Percentiles rank a stretch among this genome's conserved stretches.
Conservation (phyloP, 2,797 vertebrate genomes). For the Rhodeus uyekii region DNA sequence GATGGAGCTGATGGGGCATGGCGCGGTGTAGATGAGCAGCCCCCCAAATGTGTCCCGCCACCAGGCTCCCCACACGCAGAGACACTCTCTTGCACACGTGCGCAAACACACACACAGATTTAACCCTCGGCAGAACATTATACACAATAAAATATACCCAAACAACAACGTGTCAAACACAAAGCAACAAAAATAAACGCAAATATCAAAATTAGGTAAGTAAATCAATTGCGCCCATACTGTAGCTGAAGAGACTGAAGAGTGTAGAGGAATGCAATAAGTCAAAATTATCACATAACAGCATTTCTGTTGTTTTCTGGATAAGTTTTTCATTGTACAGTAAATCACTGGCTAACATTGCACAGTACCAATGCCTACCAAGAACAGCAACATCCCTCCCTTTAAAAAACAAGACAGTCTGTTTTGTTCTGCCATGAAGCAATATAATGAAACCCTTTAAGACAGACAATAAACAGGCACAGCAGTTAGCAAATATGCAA, state of each 20-base stretch:
- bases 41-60: slow-evolving; percentile 57
- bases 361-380: neutral
- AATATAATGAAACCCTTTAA: neutral
- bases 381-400: neutral
- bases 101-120: slow-evolving; percentile 53
- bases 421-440: neutral
- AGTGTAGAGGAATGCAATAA: neutral
- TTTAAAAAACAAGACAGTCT: too few species aligned
- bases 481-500: neutral
- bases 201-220: slow-evolving; percentile 15
- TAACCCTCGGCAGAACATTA: slow-evolving; percentile 15
- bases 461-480: neutral
- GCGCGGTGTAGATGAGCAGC: slow-evolving; percentile 74
- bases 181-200: slow-evolving; percentile 50
- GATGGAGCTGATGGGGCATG: slow-evolving; percentile 79
- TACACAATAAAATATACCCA: slow-evolving; percentile 40
- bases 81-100: slow-evolving; percentile 13
- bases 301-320: neutral
- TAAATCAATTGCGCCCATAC: slow-evolving; percentile 6
- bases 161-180: slow-evolving; percentile 26
- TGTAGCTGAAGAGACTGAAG: neutral
- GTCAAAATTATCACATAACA: neutral
- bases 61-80: slow-evolving; percentile 63
- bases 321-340: neutral
- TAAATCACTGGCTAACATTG: neutral